phyloP scores from a whole-genome alignment of 2,888 invertebrate genomes.

The Sialis lutaria region DNA sequence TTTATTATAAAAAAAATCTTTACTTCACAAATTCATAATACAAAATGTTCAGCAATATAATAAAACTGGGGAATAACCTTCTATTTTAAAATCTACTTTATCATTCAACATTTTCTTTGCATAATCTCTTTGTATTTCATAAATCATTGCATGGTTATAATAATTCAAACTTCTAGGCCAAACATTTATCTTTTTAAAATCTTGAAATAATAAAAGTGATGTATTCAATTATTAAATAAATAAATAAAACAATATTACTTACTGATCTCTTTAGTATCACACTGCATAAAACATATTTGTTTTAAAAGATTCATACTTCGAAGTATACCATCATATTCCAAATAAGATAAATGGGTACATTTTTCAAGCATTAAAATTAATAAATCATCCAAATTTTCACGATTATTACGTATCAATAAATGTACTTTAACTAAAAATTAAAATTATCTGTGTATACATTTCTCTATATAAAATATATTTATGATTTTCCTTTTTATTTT shows the following conservation, averaged over 20 bases:
- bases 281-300: conserved; percentile 22
- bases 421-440: conserved; percentile 22
- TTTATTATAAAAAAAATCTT: no score
- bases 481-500: no score
- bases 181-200: conserved; percentile 17
- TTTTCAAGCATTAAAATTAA: conserved; percentile 22
- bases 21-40: no score
- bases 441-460: background rate
- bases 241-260: background rate
- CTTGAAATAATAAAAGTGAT: conserved; percentile 6
- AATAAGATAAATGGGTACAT: conserved; percentile 23
- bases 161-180: conserved; percentile 21
- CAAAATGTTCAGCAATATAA: no score
- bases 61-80: conserved; percentile 7
- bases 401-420: conserved; percentile 26
- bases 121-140: conserved; percentile 20
- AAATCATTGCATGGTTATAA: conserved; percentile 18
- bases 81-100: conserved; percentile 23
- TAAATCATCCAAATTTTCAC: conserved; percentile 27
- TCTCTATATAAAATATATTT: background rate
- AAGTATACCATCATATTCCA: conserved; percentile 29
- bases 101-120: conserved; percentile 19
- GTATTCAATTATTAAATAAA: background rate
- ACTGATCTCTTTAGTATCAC: conserved; percentile 13
- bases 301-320: conserved; percentile 23